phyloP scores from a whole-genome alignment of 2,888 invertebrate genomes.

The Petrolisthes manimaculis region DNA sequence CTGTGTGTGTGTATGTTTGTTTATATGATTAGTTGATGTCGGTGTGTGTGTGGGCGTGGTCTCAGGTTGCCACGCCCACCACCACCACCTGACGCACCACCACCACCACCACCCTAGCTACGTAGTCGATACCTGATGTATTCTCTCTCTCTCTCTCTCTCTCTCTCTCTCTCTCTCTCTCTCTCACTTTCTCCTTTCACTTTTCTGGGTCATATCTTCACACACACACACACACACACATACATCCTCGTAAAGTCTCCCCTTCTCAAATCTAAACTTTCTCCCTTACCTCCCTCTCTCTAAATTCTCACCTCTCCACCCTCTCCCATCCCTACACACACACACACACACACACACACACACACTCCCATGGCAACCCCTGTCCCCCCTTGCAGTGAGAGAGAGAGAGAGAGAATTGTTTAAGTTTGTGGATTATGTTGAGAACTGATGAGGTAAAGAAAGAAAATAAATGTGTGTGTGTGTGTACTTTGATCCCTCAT shows the following conservation, averaged over 20 bases:
- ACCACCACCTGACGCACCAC: slow-evolving; percentile 45
- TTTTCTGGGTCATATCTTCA: background rate
- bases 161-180: slow-evolving; percentile 6
- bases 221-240: background rate
- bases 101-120: slow-evolving; percentile 10
- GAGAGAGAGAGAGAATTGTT: too few species aligned
- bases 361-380: background rate
- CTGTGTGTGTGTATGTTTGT: background rate
- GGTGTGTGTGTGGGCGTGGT: slow-evolving; percentile 17
- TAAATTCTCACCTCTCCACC: background rate
- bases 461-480: too few species aligned
- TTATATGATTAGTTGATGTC: too few species aligned
- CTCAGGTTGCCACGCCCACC: slow-evolving; percentile 21
- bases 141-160: background rate
- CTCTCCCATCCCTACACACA: background rate
- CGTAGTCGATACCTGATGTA: background rate
- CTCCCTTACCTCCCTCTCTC: slow-evolving; percentile 9
- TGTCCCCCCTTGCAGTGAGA: too few species aligned
- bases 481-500: too few species aligned
- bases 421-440: too few species aligned
- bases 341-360: background rate
- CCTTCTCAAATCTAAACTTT: background rate
- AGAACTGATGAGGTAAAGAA: too few species aligned
- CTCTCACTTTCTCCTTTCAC: slow-evolving; percentile 12
- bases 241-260: background rate